Conservation (phyloP, 2,888 invertebrate species). For the Lomographa bimaculata region DNA sequence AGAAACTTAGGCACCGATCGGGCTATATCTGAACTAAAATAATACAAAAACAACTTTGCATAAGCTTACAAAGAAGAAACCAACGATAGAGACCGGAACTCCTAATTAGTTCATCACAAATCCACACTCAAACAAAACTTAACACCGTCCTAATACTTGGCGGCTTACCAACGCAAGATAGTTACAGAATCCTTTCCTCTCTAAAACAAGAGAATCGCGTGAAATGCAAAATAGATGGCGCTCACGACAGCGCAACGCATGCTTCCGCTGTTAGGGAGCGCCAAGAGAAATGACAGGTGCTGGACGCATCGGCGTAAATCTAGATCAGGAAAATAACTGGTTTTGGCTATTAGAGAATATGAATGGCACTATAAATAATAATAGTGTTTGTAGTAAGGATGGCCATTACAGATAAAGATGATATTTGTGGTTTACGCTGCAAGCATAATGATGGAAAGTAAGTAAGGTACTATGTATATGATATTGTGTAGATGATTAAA, state of each 20-base stretch:
- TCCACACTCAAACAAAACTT: slow-evolving; percentile 35
- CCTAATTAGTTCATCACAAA: slow-evolving; percentile 8
- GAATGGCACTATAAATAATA: slow-evolving; percentile 15
- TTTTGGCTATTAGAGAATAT: slow-evolving; percentile 17
- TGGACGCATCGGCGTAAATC: slow-evolving; percentile 30
- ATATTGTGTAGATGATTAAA: too few species aligned
- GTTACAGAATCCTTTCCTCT: slow-evolving; percentile 77
- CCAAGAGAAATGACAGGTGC: slow-evolving; percentile 38
- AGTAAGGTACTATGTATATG: too few species aligned
- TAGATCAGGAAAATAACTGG: slow-evolving; percentile 26
- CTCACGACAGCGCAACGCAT: slow-evolving; percentile 51
- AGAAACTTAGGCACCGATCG: too few species aligned
- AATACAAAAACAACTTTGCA: too few species aligned
- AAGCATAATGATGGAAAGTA: too few species aligned
- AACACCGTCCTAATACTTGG: slow-evolving; percentile 75
- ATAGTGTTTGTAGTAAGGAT: slow-evolving; percentile 8
- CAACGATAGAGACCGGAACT: background rate
- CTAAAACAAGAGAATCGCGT: slow-evolving; percentile 73
- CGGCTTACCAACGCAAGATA: slow-evolving; percentile 67
- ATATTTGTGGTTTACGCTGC: too few species aligned
- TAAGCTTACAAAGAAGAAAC: too few species aligned
- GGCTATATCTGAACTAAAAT: too few species aligned
- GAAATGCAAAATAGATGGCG: slow-evolving; percentile 75
- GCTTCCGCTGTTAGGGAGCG: slow-evolving; percentile 62
- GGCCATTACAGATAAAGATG: background rate